These are phyloP conservation scores for Austrofundulus limnaeus DNA, from an alignment of 2,113 vertebrate genomes.

Conservation along the genomic window DNA sequence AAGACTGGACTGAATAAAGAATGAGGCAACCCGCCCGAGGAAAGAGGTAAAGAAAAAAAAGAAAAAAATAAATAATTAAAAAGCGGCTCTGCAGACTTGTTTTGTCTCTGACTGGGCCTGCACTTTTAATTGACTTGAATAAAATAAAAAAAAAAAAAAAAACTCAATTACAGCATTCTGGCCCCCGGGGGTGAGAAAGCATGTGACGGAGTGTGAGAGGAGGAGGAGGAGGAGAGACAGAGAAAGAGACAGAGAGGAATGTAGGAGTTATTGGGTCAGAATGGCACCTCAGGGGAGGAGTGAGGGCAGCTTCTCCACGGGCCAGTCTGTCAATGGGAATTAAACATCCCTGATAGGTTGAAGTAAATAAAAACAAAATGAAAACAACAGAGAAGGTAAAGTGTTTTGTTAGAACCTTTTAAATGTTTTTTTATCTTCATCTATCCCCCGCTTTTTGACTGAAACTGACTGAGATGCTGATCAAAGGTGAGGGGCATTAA, in stretches of 20 bases:
- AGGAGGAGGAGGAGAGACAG: constrained; percentile 46
- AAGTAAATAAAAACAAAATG: constrained; percentile 29
- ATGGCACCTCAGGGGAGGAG: constrained; percentile 65
- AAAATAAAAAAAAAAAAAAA: too few relatives aligned
- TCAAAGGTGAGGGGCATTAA: constrained; percentile 62
- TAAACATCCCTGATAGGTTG: constrained; percentile 53
- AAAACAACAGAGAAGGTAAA: constrained; percentile 18
- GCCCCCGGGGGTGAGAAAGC: constrained; percentile 65
- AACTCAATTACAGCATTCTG: constrained; percentile 76
- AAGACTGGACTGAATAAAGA: constrained; percentile 69
- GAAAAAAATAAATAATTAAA: neutral
- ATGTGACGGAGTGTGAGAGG: constrained; percentile 29
- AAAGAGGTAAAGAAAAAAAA: constrained; percentile 4
- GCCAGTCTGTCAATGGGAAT: constrained; percentile 63
- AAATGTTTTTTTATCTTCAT: constrained; percentile 61
- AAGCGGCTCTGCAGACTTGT: constrained; percentile 61
- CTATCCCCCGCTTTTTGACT: constrained; percentile 32
- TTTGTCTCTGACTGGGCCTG: constrained; percentile 66
- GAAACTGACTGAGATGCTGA: constrained; percentile 47
- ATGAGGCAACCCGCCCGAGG: constrained; percentile 48
- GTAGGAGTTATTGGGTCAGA: constrained; percentile 76
- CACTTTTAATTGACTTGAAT: constrained; percentile 80
- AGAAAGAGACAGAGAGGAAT: constrained; percentile 55
- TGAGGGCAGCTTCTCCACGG: constrained; percentile 62
- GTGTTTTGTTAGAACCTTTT: constrained; percentile 32